Evolutionary conservation across 2,113 vertebrate genomes (phyloP).

Genomic region (Lucifuga dentata): DNA sequence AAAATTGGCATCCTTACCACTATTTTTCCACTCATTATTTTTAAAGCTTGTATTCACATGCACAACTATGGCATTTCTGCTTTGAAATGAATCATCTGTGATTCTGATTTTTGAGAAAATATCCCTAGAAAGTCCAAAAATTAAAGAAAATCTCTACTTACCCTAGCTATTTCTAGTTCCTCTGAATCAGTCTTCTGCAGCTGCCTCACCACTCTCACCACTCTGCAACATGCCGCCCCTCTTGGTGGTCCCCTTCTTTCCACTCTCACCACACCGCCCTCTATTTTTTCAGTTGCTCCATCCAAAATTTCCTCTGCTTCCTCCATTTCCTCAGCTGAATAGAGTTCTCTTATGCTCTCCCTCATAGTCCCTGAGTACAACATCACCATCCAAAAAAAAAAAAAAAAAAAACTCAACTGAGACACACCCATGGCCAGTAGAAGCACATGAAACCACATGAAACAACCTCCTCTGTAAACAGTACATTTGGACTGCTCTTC

Average conservation of each 20-base stretch:
- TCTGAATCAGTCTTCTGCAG: conserved; percentile 32
- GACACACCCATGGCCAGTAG: conserved; percentile 71
- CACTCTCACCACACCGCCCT: conserved; percentile 48
- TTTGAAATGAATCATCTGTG: not conserved
- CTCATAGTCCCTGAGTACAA: conserved; percentile 44
- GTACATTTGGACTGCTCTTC: not conserved
- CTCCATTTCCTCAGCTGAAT: conserved; percentile 81
- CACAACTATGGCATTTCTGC: not conserved
- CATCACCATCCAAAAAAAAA: conserved; percentile 61
- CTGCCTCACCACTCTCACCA: conserved; percentile 20
- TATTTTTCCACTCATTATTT: not conserved
- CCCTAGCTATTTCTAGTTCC: conserved; percentile 21
- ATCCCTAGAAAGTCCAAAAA: conserved; percentile 5
- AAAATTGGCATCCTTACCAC: not conserved
- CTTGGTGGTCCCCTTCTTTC: conserved; percentile 62
- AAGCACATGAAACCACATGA: conserved; percentile 62
- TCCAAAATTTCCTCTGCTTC: conserved; percentile 72
- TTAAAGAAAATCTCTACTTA: conserved; percentile 42
- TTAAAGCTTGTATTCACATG: not conserved
- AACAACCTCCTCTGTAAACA: conserved; percentile 58
- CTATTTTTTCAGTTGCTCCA: conserved; percentile 61
- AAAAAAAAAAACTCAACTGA: conserved; percentile 52
- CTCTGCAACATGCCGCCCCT: conserved; percentile 37
- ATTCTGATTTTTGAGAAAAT: not conserved
- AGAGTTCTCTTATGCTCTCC: conserved; percentile 70